phyloP scores from a whole-genome alignment of 1,140 invertebrate species.

The Hylaeus volcanicus region DNA sequence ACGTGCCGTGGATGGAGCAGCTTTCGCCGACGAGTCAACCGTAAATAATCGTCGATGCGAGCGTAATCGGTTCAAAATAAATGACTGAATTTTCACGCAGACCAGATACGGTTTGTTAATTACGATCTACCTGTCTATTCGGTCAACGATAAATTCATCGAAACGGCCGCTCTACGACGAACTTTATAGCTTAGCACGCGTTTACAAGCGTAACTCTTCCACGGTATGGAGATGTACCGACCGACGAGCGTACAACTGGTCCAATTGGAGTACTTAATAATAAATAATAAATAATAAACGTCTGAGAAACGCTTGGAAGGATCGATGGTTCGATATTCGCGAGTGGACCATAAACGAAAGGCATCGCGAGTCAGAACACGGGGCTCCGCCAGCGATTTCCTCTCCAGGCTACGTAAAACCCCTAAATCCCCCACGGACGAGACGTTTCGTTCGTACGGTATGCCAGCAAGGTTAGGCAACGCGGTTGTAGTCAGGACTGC shows the following conservation, averaged over 20 bases:
- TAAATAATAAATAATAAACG: too few species aligned
- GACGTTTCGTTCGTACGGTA: constrained; percentile 48
- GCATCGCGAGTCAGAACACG: constrained; percentile 45
- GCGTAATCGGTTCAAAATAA: constrained; percentile 56
- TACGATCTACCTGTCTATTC: neutral
- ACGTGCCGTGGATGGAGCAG: neutral
- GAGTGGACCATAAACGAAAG: constrained; percentile 28
- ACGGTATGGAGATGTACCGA: neutral
- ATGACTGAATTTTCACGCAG: constrained; percentile 9
- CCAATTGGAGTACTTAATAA: neutral
- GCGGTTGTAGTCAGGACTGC: constrained; percentile 42
- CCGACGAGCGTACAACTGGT: neutral
- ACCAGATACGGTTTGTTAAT: neutral
- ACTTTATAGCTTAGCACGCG: neutral
- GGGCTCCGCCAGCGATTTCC: constrained; percentile 24
- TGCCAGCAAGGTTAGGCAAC: constrained; percentile 28
- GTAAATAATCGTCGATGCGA: constrained; percentile 5
- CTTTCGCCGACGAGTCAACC: constrained; percentile 4
- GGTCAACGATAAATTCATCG: constrained; percentile 13
- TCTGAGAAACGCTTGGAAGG: neutral
- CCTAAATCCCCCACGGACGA: constrained; percentile 56
- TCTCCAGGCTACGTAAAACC: constrained; percentile 53
- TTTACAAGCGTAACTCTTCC: constrained; percentile 8
- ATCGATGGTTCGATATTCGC: constrained; percentile 24
- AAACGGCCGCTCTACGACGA: neutral